Percentiles rank a stretch among this genome's conserved stretches.
phyloP scores from a whole-genome alignment of 2,888 invertebrate species.

The Uloborus plumipes region DNA sequence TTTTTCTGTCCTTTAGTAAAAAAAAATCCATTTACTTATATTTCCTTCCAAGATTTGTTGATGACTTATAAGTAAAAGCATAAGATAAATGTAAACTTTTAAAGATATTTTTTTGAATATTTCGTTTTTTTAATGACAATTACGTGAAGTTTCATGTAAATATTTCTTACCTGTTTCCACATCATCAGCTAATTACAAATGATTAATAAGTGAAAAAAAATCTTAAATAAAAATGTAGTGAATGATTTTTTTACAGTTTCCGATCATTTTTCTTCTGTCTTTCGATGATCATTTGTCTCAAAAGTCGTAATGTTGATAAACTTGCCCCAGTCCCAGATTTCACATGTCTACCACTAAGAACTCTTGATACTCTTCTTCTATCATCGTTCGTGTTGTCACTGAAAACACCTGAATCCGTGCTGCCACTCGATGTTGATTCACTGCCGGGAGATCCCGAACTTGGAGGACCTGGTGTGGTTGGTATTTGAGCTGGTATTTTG shows the following conservation, averaged over 20 bases:
- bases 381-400: constrained; percentile 32
- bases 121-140: background rate
- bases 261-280: constrained; percentile 21
- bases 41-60: too few species aligned
- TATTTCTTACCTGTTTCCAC: background rate
- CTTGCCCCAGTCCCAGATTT: constrained; percentile 45
- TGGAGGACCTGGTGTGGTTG: constrained; percentile 19
- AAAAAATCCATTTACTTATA: too few species aligned
- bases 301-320: constrained; percentile 14
- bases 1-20: too few species aligned
- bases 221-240: constrained; percentile 1
- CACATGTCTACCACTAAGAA: constrained; percentile 32
- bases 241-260: constrained; percentile 10
- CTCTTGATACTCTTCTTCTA: constrained; percentile 19
- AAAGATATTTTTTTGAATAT: too few species aligned
- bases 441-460: constrained; percentile 41
- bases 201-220: constrained; percentile 11
- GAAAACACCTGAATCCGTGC: constrained; percentile 42
- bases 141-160: background rate
- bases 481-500: constrained; percentile 3
- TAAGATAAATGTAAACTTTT: too few species aligned
- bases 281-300: constrained; percentile 37
- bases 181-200: background rate
- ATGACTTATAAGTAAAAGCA: too few species aligned
- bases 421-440: constrained; percentile 44